Base-by-base conservation (phyloP, 2,797 vertebrate species). In the Gephyroberyx darwinii region DNA sequence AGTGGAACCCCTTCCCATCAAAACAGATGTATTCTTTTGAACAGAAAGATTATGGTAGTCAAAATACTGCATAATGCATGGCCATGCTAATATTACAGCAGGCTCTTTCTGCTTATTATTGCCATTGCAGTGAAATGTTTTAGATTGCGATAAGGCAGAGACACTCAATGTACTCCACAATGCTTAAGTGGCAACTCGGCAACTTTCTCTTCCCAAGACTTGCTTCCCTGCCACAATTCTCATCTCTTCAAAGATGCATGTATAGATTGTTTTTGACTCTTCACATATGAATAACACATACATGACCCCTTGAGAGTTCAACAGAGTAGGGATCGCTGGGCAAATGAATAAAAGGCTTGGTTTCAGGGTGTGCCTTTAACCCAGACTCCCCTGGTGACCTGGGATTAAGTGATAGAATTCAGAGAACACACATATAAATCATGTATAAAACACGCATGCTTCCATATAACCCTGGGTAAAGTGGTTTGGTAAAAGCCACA, bases 381-480 rank as follows among this genome's bases (percentile, higher is more conserved):
- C 45, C 54, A 26, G 19, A 9, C 19, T 62, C 60, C 72, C 16
- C 33, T 43, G 47, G 76, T 81, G 80, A 78, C 47, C 69, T 8
- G 13, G 16, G 60, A 53, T 66, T 67, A 71, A 74, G 67, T 16
- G 62, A 74, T 74, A 54, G 73, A 69, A 66, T 60, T 63, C 0
- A 0, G n/a, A 63, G 57, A 69, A 71, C 68, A 75, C 59, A 50
- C 4, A 30, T 62, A 81, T 81, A 64, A 84, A 82, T 83, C 84
- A 86, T 86, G 66, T 61, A 84, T 83, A 33, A 84, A 84, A 81
- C 84, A 79, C 73, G 70, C 56, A 74, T 59, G 50, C 48, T 64
- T 75, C 65, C 60, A n/a, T 48, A 20, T 78, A 69, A 79, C 69
- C 74, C 67, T 51, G 69, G 63, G 62, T 43, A 60, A 81, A 80